These are phyloP conservation scores for Eucera pruinosa DNA, from an alignment of 2,888 invertebrate species.

Conservation along the genomic window DNA sequence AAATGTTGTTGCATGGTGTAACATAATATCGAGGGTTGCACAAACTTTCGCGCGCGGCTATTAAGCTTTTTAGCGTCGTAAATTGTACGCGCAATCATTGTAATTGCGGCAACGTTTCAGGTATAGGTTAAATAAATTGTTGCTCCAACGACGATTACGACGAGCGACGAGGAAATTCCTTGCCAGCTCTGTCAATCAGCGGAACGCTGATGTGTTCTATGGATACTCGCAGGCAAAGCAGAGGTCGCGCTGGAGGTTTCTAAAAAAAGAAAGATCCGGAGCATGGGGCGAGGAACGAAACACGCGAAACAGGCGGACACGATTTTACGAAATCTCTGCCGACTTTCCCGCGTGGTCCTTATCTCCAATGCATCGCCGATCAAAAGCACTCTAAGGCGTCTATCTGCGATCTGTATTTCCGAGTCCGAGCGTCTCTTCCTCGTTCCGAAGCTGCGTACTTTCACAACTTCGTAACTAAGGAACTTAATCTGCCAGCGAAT, in stretches of 20 bases:
- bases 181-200: slow-evolving; percentile 5
- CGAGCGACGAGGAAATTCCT: slow-evolving; percentile 31
- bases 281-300: neutral
- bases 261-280: slow-evolving; percentile 8
- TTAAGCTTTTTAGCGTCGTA: no score
- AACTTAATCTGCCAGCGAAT: neutral
- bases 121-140: no score
- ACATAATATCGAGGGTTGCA: no score
- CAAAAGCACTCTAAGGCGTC: slow-evolving; percentile 12
- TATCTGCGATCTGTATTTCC: slow-evolving; percentile 35
- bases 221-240: no score
- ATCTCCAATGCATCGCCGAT: slow-evolving; percentile 16
- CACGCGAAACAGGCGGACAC: neutral
- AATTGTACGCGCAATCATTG: no score
- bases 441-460: slow-evolving; percentile 39
- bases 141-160: slow-evolving; percentile 2
- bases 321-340: slow-evolving; percentile 5
- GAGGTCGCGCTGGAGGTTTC: slow-evolving; percentile 15
- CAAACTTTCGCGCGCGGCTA: no score
- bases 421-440: no score
- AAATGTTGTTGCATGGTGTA: no score
- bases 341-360: slow-evolving; percentile 22
- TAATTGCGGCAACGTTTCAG: no score
- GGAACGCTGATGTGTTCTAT: no score
- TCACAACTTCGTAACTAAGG: slow-evolving; percentile 47